Evolutionary conservation across 2,888 invertebrate genomes (phyloP).

Genomic region (Metallyticus violacea): DNA sequence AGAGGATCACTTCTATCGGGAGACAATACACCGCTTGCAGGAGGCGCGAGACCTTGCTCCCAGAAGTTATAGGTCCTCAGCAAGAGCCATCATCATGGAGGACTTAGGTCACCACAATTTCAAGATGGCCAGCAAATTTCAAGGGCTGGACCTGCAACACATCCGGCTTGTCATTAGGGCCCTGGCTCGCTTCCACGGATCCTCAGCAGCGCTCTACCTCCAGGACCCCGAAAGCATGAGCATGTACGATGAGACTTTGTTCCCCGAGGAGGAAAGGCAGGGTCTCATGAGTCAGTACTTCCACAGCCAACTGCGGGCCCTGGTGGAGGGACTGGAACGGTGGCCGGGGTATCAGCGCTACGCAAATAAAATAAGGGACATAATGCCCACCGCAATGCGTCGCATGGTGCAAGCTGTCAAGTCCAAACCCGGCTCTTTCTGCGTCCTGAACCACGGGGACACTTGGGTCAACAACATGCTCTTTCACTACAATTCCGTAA

Average conservation of each 20-base stretch:
- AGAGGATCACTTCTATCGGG: slow-evolving; percentile 18
- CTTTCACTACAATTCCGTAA: slow-evolving; percentile 20
- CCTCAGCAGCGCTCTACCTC: slow-evolving; percentile 9
- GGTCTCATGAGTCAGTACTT: neutral
- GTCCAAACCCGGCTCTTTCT: neutral
- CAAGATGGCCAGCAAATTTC: slow-evolving; percentile 5
- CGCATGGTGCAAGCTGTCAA: neutral
- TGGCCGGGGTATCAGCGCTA: slow-evolving; percentile 24
- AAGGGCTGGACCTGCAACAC: slow-evolving; percentile 17
- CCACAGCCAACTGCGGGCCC: neutral
- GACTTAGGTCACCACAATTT: slow-evolving; percentile 16
- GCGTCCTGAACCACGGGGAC: slow-evolving; percentile 33
- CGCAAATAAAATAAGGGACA: neutral
- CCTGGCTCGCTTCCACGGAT: slow-evolving; percentile 23
- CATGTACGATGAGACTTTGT: slow-evolving; percentile 1
- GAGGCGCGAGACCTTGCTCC: neutral
- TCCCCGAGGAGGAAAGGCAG: neutral
- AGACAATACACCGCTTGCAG: slow-evolving; percentile 11
- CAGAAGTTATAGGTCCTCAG: neutral
- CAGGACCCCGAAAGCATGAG: slow-evolving; percentile 2
- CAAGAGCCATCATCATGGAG: slow-evolving; percentile 15
- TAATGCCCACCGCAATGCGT: neutral
- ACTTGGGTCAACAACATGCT: slow-evolving; percentile 34
- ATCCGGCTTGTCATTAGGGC: slow-evolving; percentile 10
- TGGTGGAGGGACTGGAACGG: neutral